phyloP scores from a whole-genome alignment of 2,797 vertebrate genomes.

The Clarias fuscus region DNA sequence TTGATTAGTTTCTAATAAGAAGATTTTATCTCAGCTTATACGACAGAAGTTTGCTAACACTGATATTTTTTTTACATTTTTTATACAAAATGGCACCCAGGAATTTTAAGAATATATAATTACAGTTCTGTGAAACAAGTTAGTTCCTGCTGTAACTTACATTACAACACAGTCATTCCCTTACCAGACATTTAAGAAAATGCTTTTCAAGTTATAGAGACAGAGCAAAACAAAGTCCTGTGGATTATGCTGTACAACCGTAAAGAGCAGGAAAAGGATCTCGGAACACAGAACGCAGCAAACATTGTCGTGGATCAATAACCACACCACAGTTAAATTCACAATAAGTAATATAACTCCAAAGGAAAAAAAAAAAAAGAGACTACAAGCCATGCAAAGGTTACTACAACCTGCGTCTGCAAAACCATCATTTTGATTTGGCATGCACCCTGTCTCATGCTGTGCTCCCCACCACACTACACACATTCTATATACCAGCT shows the following conservation, averaged over 20 bases:
- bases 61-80: neutral
- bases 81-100: neutral
- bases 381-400: neutral
- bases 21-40: neutral
- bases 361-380: neutral
- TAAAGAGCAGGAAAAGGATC: too few relatives aligned
- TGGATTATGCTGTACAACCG: neutral
- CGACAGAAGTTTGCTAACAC: neutral
- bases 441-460: neutral
- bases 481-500: constrained; percentile 31
- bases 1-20: neutral
- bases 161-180: neutral
- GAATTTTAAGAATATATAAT: neutral
- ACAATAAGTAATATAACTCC: neutral
- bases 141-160: neutral
- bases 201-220: neutral
- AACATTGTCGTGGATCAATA: too few relatives aligned
- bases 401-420: constrained; percentile 16
- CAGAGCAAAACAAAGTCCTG: neutral
- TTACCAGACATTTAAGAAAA: neutral
- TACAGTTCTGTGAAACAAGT: neutral
- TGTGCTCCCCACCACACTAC: constrained; percentile 6
- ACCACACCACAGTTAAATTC: too few relatives aligned
- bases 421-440: constrained; percentile 16
- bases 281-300: too few relatives aligned